Evolutionary conservation across 2,888 invertebrate species (phyloP), one percentile per base, ranked within the genome.

Genomic region (Chirona hameri): DNA sequence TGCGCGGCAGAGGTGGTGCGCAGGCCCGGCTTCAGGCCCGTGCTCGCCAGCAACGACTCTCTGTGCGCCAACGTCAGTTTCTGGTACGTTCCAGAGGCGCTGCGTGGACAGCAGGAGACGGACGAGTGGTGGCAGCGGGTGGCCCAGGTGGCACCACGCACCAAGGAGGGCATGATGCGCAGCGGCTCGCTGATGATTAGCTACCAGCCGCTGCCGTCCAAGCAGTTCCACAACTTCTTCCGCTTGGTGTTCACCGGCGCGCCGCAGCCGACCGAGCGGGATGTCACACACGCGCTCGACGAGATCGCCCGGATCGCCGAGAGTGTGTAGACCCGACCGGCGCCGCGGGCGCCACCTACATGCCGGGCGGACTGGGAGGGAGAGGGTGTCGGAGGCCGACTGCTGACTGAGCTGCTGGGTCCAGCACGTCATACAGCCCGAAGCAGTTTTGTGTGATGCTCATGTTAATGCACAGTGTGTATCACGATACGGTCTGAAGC

Each of bases 51-150:
- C n/a, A n/a, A n/a, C n/a, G n/a, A n/a, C 91, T 87, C 90, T 82
- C 93, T 95, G 85, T 94, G 93, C 84, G 93, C 94, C 39, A 96
- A 95, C 87, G 91, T 97, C 0, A 96, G 96, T 88, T 97, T 97
- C 88, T 97, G 96, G 96, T 97, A 93, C 87, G 91, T 95, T 18
- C 92, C 92, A 0, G 87, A 87, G 12, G 89, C 89, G 83, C 91
- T 93, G 0, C 88, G 91, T 79, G 87, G 86, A 0, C 85, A 86
- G 60, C 52, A 46, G 15, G 83, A 84, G 81, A 83, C 84, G 12
- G 81, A 48, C 5, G 82, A 82, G 81, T 85, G 85, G 85, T 85
- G 85, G 85, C 79, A 76, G 48, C 83, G 57, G 60, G 29, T 85
- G 31, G 87, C 88, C 79, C 87, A 90, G 93, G 88, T 93, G 31